These are phyloP conservation scores for Ochropleura plecta DNA, from an alignment of 2,888 invertebrate genomes.

Conservation along the genomic window DNA sequence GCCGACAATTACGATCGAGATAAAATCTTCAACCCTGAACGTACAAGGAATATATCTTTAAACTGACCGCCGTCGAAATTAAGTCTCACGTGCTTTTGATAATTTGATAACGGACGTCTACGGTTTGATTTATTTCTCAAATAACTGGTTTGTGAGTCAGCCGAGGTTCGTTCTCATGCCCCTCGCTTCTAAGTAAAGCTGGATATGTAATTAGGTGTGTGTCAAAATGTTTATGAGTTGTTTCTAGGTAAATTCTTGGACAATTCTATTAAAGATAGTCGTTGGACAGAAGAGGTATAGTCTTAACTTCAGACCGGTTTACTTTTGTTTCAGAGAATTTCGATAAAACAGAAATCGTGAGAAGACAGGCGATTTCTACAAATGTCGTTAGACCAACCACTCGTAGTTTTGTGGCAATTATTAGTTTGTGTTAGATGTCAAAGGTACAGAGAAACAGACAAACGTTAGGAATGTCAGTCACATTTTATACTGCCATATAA, in stretches of 20 bases:
- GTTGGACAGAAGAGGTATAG: not conserved
- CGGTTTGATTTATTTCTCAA: conserved; percentile 86
- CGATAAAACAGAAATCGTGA: conserved; percentile 14
- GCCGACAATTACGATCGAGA: conserved; percentile 85
- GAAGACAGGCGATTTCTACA: conserved; percentile 7
- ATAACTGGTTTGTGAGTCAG: conserved; percentile 83
- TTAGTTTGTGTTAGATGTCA: not conserved
- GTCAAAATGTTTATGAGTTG: conserved; percentile 63
- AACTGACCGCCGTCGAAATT: conserved; percentile 88
- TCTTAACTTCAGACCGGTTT: conserved; percentile 22
- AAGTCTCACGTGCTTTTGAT: conserved; percentile 89
- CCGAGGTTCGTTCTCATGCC: conserved; percentile 81
- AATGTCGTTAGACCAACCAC: conserved; percentile 1
- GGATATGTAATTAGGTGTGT: conserved; percentile 68
- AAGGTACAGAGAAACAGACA: not conserved
- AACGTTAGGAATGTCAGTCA: not conserved
- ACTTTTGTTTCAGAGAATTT: conserved; percentile 8
- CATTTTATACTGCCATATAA: not conserved
- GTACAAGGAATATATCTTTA: conserved; percentile 88
- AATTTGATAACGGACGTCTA: conserved; percentile 88
- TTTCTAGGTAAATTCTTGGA: conserved; percentile 60
- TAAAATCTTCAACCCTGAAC: conserved; percentile 80
- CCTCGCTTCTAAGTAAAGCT: conserved; percentile 74
- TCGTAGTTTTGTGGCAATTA: not conserved
- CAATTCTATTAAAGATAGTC: conserved; percentile 33